Conservation (phyloP, 2,113 vertebrate species). For the Laterallus jamaicensis region DNA sequence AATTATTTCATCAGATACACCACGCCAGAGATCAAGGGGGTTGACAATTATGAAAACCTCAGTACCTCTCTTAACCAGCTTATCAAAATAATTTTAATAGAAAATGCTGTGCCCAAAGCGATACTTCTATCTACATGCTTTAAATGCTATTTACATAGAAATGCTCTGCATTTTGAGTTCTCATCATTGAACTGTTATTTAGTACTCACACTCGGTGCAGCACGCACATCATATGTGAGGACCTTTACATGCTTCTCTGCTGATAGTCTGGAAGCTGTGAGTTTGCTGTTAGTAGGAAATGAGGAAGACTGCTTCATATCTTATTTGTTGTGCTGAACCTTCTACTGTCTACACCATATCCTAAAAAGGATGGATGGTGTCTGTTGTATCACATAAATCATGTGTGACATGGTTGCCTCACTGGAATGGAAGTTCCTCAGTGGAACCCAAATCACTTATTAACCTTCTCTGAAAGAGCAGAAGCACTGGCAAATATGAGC, state of each 20-base stretch:
- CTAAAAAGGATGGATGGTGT: neutral
- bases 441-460: neutral
- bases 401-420: neutral
- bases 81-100: slow-evolving; percentile 19
- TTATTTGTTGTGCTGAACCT: neutral
- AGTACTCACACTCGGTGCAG: neutral
- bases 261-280: neutral
- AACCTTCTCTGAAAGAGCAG: neutral
- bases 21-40: slow-evolving; percentile 18
- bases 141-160: slow-evolving; percentile 2
- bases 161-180: neutral
- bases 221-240: neutral
- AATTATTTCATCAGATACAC: slow-evolving; percentile 1
- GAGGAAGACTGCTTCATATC: neutral
- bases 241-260: neutral
- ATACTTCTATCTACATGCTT: neutral
- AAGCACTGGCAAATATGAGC: neutral
- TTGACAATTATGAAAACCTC: neutral
- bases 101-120: neutral
- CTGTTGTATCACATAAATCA: neutral
- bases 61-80: slow-evolving; percentile 29
- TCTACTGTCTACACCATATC: neutral
- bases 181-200: neutral
- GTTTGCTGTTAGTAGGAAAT: neutral
- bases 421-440: neutral